A percentile compares a stretch with the other conserved stretches of the same genome.
These are phyloP conservation scores for Cheumatopsyche charites DNA, from an alignment of 1,140 invertebrate genomes.

Conservation along the genomic window DNA sequence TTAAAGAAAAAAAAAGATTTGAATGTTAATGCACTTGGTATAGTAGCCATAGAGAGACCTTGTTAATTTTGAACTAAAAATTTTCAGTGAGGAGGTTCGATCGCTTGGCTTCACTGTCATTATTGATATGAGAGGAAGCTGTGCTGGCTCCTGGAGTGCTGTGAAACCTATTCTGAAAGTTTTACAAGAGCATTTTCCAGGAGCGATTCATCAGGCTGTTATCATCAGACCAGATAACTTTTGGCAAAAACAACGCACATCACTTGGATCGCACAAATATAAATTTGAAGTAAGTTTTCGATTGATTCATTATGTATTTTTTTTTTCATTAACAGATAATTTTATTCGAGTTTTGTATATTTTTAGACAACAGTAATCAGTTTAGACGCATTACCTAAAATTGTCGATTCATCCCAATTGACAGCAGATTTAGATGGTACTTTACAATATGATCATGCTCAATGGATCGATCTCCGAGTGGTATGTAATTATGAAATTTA, in stretches of 20 bases:
- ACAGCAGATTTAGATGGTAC: constrained; percentile 93
- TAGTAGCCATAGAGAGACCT: too few species aligned
- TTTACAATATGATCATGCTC: constrained; percentile 92
- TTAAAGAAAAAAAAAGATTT: too few species aligned
- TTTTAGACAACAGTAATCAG: constrained; percentile 94
- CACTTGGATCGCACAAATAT: constrained; percentile 95
- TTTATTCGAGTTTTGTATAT: constrained; percentile 48
- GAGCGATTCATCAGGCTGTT: constrained; percentile 85
- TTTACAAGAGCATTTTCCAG: constrained; percentile 89
- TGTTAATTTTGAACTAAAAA: too few species aligned
- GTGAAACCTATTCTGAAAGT: constrained; percentile 97
- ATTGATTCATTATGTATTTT: neutral
- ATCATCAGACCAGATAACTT: constrained; percentile 99
- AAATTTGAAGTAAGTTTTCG: constrained; percentile 88
- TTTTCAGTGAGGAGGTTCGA: constrained; percentile 85
- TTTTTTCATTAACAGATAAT: too few species aligned
- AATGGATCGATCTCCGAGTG: constrained; percentile 94
- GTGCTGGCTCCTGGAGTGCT: constrained; percentile 87
- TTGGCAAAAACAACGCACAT: constrained; percentile 98
- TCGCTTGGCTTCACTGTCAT: constrained; percentile 92
- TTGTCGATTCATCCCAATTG: constrained; percentile 89
- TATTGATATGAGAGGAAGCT: constrained; percentile 89
- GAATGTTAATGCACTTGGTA: too few species aligned
- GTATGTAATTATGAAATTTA: too few species aligned
- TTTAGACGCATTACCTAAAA: constrained; percentile 89